Conservation (phyloP, 2,113 vertebrate species). For the Bubo blakistoni region DNA sequence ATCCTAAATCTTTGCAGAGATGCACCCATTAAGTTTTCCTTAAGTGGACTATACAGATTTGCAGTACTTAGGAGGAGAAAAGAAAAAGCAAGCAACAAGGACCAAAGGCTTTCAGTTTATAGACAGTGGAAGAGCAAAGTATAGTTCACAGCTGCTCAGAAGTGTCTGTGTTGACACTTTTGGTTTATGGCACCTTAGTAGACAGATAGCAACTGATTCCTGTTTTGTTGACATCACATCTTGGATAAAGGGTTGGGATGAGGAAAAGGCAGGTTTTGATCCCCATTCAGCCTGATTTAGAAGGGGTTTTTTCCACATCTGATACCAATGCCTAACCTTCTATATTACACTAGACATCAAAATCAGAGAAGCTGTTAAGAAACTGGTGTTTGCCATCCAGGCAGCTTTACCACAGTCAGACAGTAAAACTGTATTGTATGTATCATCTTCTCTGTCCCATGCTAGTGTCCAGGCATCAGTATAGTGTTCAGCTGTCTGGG, state of each 20-base stretch:
- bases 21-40: neutral
- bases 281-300: neutral
- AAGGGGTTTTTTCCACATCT: rapidly evolving
- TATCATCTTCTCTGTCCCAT: neutral
- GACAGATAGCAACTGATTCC: neutral
- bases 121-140: neutral
- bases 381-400: neutral
- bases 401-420: neutral
- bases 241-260: neutral
- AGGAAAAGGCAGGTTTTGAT: neutral
- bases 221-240: neutral
- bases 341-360: neutral
- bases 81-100: neutral
- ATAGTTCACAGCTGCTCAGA: neutral
- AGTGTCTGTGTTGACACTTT: neutral
- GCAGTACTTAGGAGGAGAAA: neutral
- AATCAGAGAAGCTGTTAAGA: neutral
- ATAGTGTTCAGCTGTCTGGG: neutral
- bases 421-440: neutral
- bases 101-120: neutral
- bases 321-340: neutral
- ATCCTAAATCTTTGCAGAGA: neutral
- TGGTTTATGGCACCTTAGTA: neutral
- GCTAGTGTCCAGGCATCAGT: neutral
- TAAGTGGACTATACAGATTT: neutral